Percentiles rank a stretch among this genome's conserved stretches.
Evolutionary conservation across 2,888 invertebrate genomes (phyloP).

Genomic region (Amiota communis): DNA sequence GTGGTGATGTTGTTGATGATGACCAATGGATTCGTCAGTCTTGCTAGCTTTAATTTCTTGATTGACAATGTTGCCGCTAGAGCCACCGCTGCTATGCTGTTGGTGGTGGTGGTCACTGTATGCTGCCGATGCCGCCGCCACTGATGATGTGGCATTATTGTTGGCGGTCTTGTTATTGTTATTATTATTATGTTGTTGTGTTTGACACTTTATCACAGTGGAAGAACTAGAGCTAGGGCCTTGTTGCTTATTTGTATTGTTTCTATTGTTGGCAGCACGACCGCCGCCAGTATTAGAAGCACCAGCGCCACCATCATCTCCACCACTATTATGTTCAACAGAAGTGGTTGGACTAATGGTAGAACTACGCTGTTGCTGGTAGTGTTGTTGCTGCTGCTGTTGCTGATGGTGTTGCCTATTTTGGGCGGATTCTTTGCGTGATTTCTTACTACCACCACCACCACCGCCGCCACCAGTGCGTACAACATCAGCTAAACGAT

Average conservation of each 20-base stretch:
- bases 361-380: constrained; percentile 48
- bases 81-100: constrained; percentile 35
- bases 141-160: constrained; percentile 43
- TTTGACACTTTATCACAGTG: constrained; percentile 74
- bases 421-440: constrained; percentile 67
- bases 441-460: constrained; percentile 56
- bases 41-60: constrained; percentile 79
- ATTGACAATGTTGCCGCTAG: constrained; percentile 69
- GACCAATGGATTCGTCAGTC: constrained; percentile 75
- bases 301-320: constrained; percentile 53
- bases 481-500: constrained; percentile 85
- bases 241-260: constrained; percentile 62
- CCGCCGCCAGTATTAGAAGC: constrained; percentile 74
- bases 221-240: constrained; percentile 70
- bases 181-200: constrained; percentile 70
- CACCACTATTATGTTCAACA: constrained; percentile 50
- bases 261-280: constrained; percentile 59
- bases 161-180: constrained; percentile 51
- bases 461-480: constrained; percentile 70
- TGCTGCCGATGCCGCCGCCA: constrained; percentile 40
- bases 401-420: constrained; percentile 56
- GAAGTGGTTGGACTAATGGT: constrained; percentile 59
- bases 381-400: constrained; percentile 47
- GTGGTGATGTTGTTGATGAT: constrained; percentile 35
- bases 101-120: constrained; percentile 35